A percentile compares a stretch with the other conserved stretches of the same genome.
These are phyloP conservation scores for Adrianichthys oophorus DNA, from an alignment of 2,797 vertebrate species.

Conservation along the genomic window DNA sequence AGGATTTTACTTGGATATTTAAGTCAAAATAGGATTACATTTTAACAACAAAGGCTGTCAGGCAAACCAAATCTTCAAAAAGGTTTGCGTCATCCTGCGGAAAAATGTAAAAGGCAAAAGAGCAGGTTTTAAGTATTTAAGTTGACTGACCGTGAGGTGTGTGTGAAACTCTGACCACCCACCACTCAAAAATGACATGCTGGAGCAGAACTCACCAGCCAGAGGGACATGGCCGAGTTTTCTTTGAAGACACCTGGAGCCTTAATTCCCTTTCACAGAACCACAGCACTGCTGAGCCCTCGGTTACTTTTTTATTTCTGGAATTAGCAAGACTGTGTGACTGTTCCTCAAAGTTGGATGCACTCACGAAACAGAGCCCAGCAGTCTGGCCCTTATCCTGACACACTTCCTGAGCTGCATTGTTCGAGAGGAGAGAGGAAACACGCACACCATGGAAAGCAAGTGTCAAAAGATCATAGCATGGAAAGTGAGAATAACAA, in stretches of 20 bases:
- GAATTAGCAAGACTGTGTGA: slow-evolving; percentile 42
- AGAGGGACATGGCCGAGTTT: slow-evolving; percentile 73
- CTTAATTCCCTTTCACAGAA: slow-evolving; percentile 51
- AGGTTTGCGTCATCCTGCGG: background rate
- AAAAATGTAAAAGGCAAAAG: slow-evolving; percentile 1
- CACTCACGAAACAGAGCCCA: slow-evolving; percentile 59
- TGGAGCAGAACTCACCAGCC: slow-evolving; percentile 75
- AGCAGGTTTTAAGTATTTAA: background rate
- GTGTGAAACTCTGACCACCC: slow-evolving; percentile 39
- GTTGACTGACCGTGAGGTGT: slow-evolving; percentile 10
- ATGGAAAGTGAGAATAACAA: slow-evolving; percentile 60
- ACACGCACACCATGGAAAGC: slow-evolving; percentile 52
- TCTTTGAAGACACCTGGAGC: slow-evolving; percentile 51
- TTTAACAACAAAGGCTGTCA: background rate
- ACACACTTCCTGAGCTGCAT: slow-evolving; percentile 81
- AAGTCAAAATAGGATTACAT: background rate
- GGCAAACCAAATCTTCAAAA: background rate
- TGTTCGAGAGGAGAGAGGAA: slow-evolving; percentile 76
- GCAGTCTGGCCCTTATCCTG: slow-evolving; percentile 77
- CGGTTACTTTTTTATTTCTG: slow-evolving; percentile 24
- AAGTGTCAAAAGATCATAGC: slow-evolving; percentile 56
- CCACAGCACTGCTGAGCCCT: slow-evolving; percentile 40
- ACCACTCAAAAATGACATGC: slow-evolving; percentile 26
- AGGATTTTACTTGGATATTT: background rate
- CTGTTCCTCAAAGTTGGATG: slow-evolving; percentile 47